Conservation (phyloP, 2,113 vertebrate species). For the Lophotis ruficrista region DNA sequence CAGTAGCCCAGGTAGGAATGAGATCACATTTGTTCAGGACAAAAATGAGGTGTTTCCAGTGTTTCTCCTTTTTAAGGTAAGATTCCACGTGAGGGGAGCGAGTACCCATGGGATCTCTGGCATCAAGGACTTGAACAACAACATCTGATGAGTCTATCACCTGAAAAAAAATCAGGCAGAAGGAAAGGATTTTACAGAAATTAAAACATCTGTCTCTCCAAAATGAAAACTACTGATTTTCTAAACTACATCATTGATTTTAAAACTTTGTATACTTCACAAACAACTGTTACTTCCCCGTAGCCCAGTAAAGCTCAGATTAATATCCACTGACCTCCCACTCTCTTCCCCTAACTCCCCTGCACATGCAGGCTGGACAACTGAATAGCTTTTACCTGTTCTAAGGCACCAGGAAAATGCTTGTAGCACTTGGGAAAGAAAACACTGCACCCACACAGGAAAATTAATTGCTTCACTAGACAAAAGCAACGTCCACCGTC, state of each 20-base stretch:
- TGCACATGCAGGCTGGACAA: neutral
- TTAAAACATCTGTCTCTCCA: neutral
- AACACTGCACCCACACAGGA: neutral
- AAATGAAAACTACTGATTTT: neutral
- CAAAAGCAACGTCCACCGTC: neutral
- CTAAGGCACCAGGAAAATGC: neutral
- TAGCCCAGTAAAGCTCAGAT: neutral
- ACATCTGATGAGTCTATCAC: constrained; percentile 98
- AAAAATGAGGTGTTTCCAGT: constrained; percentile 97
- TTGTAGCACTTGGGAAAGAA: neutral
- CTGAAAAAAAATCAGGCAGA: constrained; percentile 60
- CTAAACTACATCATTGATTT: neutral
- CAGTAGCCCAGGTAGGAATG: constrained; percentile 95
- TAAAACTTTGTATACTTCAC: neutral
- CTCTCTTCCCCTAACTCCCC: neutral
- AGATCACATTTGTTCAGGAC: constrained; percentile 98
- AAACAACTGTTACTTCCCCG: neutral
- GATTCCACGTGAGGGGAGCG: constrained; percentile 91
- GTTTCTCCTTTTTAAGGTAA: constrained; percentile 96
- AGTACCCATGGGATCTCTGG: constrained; percentile 94
- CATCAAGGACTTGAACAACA: constrained; percentile 96
- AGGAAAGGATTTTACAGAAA: neutral
- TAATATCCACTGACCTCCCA: fast-evolving
- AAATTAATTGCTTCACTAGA: neutral
- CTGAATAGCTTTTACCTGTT: neutral